Conservation (phyloP, 1,140 invertebrate species). For the Drosophila pseudoobscura region DNA sequence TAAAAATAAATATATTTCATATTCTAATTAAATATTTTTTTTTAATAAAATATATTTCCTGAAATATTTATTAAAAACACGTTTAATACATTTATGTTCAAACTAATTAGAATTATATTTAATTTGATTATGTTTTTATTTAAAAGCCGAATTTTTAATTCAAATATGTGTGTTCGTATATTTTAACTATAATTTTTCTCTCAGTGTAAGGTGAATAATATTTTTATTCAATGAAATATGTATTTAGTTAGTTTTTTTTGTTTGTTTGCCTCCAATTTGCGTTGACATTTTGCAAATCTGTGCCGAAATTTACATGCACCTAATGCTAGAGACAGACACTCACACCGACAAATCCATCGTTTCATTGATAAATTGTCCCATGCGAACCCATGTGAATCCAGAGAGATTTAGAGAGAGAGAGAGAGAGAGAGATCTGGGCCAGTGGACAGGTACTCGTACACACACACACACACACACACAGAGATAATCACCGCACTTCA, state of each 20-base stretch:
- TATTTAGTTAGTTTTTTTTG: constrained; percentile 12
- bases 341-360: constrained; percentile 60
- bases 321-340: constrained; percentile 23
- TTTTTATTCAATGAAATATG: not conserved
- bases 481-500: constrained; percentile 69
- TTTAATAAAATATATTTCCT: too few relatives aligned
- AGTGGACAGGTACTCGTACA: constrained; percentile 22
- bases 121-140: too few relatives aligned
- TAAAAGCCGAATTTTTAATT: too few relatives aligned
- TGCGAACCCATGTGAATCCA: constrained; percentile 8
- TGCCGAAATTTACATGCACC: constrained; percentile 56
- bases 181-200: too few relatives aligned
- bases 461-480: constrained; percentile 6
- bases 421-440: constrained; percentile 39
- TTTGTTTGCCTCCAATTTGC: constrained; percentile 21
- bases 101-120: too few relatives aligned
- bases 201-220: too few relatives aligned
- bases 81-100: too few relatives aligned
- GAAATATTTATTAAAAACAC: too few relatives aligned
- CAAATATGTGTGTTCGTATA: too few relatives aligned
- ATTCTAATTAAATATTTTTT: too few relatives aligned
- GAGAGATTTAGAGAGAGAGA: constrained; percentile 16
- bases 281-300: constrained; percentile 35
- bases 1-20: too few relatives aligned
- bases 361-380: constrained; percentile 75